Evolutionary conservation across 2,113 vertebrate genomes (phyloP).

Genomic region (Amblyopsis rosae): DNA sequence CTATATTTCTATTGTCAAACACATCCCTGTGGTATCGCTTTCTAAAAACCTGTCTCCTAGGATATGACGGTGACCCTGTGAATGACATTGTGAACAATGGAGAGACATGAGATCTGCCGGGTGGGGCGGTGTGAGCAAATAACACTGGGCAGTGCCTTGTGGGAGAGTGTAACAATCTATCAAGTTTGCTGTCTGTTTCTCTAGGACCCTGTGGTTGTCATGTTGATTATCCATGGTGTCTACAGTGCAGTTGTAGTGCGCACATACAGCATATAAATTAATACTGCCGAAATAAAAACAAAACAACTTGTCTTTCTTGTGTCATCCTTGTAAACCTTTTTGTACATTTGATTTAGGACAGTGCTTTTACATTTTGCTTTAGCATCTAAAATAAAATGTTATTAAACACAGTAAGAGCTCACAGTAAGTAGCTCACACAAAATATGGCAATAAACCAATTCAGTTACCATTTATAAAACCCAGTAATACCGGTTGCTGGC

Average conservation of each 20-base stretch:
- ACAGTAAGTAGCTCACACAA: neutral
- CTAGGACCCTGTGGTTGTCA: conserved; percentile 46
- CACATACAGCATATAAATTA: neutral
- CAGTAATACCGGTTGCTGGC: neutral
- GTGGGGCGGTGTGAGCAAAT: conserved; percentile 6
- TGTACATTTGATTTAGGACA: no score
- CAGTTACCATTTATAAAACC: neutral
- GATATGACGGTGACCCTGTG: conserved; percentile 39
- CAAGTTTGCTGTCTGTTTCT: conserved; percentile 42
- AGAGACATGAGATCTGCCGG: conserved; percentile 11
- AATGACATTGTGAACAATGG: conserved; percentile 14
- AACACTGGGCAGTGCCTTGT: neutral
- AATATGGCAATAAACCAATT: neutral
- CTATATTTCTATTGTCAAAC: conserved; percentile 36
- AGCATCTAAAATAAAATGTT: no score
- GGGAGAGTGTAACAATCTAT: neutral
- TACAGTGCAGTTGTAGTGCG: neutral
- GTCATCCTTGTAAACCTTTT: no score
- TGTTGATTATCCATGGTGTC: conserved; percentile 42
- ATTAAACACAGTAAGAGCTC: neutral
- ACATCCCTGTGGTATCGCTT: conserved; percentile 23
- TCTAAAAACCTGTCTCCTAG: conserved; percentile 36
- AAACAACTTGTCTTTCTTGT: neutral
- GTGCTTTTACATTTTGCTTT: no score
- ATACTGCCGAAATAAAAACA: conserved; percentile 10